Percentiles rank a stretch among this genome's conserved stretches.
These are phyloP conservation scores for Erebia ligea DNA, from an alignment of 2,888 invertebrate genomes.

Conservation along the genomic window DNA sequence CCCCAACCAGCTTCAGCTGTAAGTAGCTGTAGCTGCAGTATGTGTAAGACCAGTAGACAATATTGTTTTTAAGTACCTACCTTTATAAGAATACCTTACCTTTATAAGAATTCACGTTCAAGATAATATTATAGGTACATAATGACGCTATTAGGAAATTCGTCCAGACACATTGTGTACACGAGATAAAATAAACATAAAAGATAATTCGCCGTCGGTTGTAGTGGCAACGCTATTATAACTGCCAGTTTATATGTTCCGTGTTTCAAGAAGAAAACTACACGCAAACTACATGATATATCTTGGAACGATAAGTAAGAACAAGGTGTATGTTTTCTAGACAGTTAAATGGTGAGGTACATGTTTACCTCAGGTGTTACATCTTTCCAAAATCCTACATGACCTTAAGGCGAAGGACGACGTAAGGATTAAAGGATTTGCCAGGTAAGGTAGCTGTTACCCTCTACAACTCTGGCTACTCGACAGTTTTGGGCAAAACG, in stretches of 20 bases:
- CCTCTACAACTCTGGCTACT: background rate
- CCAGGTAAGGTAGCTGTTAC: background rate
- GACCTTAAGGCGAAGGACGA: background rate
- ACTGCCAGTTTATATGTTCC: slow-evolving; percentile 22
- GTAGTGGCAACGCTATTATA: slow-evolving; percentile 15
- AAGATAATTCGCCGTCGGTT: slow-evolving; percentile 15
- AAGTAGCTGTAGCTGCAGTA: background rate
- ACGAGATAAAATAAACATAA: slow-evolving; percentile 26
- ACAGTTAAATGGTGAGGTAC: background rate
- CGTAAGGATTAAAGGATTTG: slow-evolving; percentile 10
- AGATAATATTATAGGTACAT: background rate
- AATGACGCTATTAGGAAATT: slow-evolving; percentile 14
- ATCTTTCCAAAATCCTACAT: background rate
- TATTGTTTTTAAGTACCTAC: background rate
- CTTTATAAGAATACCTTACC: background rate
- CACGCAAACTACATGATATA: background rate
- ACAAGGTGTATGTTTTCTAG: background rate
- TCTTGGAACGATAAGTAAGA: background rate
- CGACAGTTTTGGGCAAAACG: background rate
- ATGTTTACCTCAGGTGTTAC: background rate
- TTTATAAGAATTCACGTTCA: background rate
- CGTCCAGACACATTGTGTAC: slow-evolving; percentile 9
- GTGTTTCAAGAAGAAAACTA: slow-evolving; percentile 3
- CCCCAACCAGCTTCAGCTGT: too few relatives aligned
- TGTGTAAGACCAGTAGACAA: background rate